Evolutionary conservation across 2,888 invertebrate species (phyloP), one percentile per base, ranked within the genome.

Genomic region (Tricholauxania praeusta): DNA sequence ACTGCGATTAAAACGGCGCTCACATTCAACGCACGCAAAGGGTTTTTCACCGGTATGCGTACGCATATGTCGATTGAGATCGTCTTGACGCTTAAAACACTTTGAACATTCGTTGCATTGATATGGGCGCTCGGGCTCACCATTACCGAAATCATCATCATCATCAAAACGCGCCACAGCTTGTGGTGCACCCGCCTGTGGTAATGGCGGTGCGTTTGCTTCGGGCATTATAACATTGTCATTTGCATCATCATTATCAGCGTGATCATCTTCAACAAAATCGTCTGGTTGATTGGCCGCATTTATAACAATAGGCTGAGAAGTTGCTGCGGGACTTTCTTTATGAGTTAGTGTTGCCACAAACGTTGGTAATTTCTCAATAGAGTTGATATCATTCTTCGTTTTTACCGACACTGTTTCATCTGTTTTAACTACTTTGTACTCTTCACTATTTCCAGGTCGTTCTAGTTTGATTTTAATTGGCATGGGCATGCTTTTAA

Each of bases 41-140:
- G 85, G 85, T 66, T 85, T 86, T 69, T 85, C 86, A 1, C 85
- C 85, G 79, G 78, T 79, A 72, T 86, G 85, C 53, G 85, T 86
- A 49, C 86, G 80, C 75, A 80, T 79, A 70, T 86, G 85, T 3
- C 85, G 84, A 71, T 85, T 86, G 12, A 86, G 79, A 78, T 86
- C 85, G 70, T 86, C 85, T 73, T 84, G 85, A 4, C 85, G 81
- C 71, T 83, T 85, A 62, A 86, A 86, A 32, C 82, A 75, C 59
- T 84, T 86, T 22, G 78, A 75, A 66, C 85, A 86, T 48, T 81
- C 79, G 5, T 70, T 78, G 71, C 84, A 84, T 12, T 80, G 80
- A 75, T 80, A 83, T 1, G 84, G 85, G 12, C 84, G 80, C 19
- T 81, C 81, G 15, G 75, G 72, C 57, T 68, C 68, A 1, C 10